Conservation (phyloP, 2,888 invertebrate species). For the Meghimatium bilineatum region DNA sequence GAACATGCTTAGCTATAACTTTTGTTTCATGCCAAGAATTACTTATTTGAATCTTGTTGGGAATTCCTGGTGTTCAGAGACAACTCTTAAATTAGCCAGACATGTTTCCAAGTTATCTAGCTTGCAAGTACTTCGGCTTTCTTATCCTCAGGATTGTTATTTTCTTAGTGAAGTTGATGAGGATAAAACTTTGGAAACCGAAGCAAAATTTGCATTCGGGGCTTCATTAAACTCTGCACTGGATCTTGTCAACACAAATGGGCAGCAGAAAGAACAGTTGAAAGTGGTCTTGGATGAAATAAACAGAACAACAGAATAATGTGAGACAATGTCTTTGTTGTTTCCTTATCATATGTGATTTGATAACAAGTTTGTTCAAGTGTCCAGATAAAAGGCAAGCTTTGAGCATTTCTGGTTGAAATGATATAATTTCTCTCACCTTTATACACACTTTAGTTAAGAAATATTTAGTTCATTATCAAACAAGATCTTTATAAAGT, state of each 20-base stretch:
- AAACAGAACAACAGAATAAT: slow-evolving; percentile 29
- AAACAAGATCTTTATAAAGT: no score
- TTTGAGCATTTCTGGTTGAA: slow-evolving; percentile 5
- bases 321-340: background rate
- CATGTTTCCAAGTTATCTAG: slow-evolving; percentile 5
- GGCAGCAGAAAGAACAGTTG: slow-evolving; percentile 18
- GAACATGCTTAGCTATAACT: slow-evolving; percentile 49
- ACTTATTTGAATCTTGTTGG: slow-evolving; percentile 66
- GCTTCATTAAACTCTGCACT: slow-evolving; percentile 24
- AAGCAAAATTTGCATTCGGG: slow-evolving; percentile 28
- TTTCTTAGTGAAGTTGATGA: slow-evolving; percentile 25
- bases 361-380: background rate
- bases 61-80: slow-evolving; percentile 48
- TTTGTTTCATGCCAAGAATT: slow-evolving; percentile 58
- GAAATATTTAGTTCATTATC: no score
- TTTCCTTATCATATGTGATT: background rate
- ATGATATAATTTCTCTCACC: background rate
- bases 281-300: slow-evolving; percentile 33
- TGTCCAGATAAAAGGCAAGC: slow-evolving; percentile 1
- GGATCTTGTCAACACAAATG: background rate
- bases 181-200: slow-evolving; percentile 2
- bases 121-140: slow-evolving; percentile 27
- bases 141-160: slow-evolving; percentile 40
- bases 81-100: slow-evolving; percentile 8
- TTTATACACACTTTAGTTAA: background rate